Base-by-base conservation (phyloP, 30 jellyfish, hydroid and myxozoan species). In the Aurelia aurita region DNA sequence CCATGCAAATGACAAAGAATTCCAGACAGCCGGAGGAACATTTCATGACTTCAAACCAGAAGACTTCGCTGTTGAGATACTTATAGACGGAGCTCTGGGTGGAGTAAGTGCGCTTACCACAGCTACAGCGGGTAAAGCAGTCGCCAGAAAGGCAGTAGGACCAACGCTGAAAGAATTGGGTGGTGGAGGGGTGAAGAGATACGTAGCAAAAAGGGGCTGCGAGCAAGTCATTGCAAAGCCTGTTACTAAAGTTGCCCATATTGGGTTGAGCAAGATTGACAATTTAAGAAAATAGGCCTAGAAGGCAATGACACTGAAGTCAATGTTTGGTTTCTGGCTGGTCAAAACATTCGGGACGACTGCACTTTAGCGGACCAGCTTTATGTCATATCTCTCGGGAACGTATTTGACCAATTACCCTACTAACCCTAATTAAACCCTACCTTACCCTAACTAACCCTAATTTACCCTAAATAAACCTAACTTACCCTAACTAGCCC, bases 11-110 rank as follows among this genome's bases (percentile, higher is more conserved):
- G 89, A 79, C 68, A 44, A 79, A 44, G 60, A 62, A 62, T 79
- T 79, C 43, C 89, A 79, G 77, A 79, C 89, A 3, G 20, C 45
- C 34, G 89, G 70, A 10, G 89, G 89, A 10, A 79, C 89, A 28
- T 79, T 32, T 58, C 71, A 62, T 34, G 80, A 79, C 54, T 79
- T 79, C 26, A 44, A 45, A 60, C 80, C 80, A 3, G 89, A 80
- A 1, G 43, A 64, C 11, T 79, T 79, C 26, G 60, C 45, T 3
- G 89, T 32, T n/a, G 89, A 79, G 39, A 47, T 62, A 54, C 72
- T 72, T 2, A 27, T 79, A 22, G 89, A 79, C 28, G 89, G 80
- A 12, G 72, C 72, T 2, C 45, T 79, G 80, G 80, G 80, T 34
- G 89, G 80, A 12, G 28, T 79, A 1, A 15, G 69, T 34, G 80